These are phyloP conservation scores for Caenorhabditis sp. DNA, from an alignment of 2,888 invertebrate species.

Conservation along the genomic window DNA sequence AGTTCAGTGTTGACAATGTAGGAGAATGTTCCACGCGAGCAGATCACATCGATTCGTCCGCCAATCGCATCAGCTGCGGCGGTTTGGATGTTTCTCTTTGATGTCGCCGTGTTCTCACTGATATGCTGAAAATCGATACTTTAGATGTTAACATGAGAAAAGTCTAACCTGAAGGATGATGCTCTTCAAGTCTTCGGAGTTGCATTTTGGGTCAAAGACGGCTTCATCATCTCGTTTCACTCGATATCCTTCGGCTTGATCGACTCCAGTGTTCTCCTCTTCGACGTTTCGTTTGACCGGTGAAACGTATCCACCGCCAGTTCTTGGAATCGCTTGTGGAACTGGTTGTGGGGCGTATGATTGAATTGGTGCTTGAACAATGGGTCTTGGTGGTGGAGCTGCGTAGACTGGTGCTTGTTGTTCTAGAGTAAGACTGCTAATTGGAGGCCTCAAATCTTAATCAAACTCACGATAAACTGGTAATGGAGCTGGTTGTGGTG, in stretches of 20 bases:
- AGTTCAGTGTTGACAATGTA: conserved; percentile 65
- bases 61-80: conserved; percentile 22
- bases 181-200: conserved; percentile 53
- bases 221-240: conserved; percentile 49
- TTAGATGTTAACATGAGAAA: neutral
- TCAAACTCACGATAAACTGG: conserved; percentile 2
- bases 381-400: conserved; percentile 8
- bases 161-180: conserved; percentile 31
- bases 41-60: conserved; percentile 62
- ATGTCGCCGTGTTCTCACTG: conserved; percentile 56
- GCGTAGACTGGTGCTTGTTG: conserved; percentile 19
- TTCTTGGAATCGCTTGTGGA: conserved; percentile 12
- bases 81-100: conserved; percentile 63
- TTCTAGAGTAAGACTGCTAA: conserved; percentile 5
- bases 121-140: conserved; percentile 59
- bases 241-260: conserved; percentile 34
- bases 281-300: conserved; percentile 30
- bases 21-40: conserved; percentile 63
- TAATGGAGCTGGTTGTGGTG: conserved; percentile 18
- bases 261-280: conserved; percentile 28
- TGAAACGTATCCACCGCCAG: conserved; percentile 22
- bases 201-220: conserved; percentile 60
- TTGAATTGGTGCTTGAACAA: conserved; percentile 8
- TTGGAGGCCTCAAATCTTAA: neutral
- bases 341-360: conserved; percentile 25